Conservation (phyloP, 2,888 invertebrate genomes). For the Leptopilina syphax region DNA sequence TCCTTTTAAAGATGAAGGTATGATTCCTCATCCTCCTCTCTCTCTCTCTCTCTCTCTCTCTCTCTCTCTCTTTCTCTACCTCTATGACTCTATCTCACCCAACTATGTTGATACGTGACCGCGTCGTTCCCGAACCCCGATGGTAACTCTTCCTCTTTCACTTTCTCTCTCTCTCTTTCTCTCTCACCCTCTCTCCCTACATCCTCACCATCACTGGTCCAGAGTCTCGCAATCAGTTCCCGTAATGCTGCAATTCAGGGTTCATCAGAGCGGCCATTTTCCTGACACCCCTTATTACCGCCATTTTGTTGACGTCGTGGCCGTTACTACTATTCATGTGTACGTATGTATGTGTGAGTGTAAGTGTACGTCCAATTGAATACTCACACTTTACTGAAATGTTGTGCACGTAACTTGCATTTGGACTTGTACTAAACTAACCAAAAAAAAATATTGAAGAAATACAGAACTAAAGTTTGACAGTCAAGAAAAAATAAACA, state of each 20-base stretch:
- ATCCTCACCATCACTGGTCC: slow-evolving; percentile 53
- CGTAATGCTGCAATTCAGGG: slow-evolving; percentile 72
- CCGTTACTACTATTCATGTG: slow-evolving; percentile 47
- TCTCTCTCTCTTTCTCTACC: slow-evolving; percentile 41
- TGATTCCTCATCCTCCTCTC: slow-evolving; percentile 44
- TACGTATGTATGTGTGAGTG: slow-evolving; percentile 40
- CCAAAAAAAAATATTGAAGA: background rate
- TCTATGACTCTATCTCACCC: slow-evolving; percentile 44
- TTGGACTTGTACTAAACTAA: slow-evolving; percentile 1
- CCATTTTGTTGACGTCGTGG: slow-evolving; percentile 67
- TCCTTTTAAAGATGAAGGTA: slow-evolving; percentile 51
- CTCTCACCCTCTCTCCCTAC: slow-evolving; percentile 40
- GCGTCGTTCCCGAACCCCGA: slow-evolving; percentile 54
- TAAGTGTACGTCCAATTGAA: slow-evolving; percentile 33
- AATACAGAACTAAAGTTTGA: background rate
- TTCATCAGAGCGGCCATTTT: slow-evolving; percentile 73
- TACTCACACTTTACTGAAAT: slow-evolving; percentile 1
- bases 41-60: too few species aligned
- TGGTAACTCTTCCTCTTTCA: slow-evolving; percentile 49
- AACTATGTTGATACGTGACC: slow-evolving; percentile 59
- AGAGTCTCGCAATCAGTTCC: slow-evolving; percentile 70
- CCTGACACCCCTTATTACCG: slow-evolving; percentile 73
- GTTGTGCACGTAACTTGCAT: slow-evolving; percentile 10
- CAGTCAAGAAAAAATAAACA: background rate
- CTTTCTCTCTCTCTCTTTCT: slow-evolving; percentile 35